A percentile compares a stretch with the other conserved stretches of the same genome.
phyloP scores from a whole-genome alignment of 2,888 invertebrate species.

The Timema podura region DNA sequence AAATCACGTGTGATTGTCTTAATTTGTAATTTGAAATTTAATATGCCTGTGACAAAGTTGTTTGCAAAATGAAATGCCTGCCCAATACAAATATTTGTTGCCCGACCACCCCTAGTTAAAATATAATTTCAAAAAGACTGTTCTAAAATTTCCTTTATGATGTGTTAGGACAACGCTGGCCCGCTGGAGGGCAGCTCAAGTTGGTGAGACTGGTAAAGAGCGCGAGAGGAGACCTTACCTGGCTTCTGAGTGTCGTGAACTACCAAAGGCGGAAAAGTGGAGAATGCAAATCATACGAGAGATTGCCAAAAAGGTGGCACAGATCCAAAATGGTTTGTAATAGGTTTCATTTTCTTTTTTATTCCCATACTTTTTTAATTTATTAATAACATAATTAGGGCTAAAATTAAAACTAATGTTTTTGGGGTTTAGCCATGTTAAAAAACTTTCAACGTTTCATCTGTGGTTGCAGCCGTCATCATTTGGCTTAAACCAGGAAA shows the following conservation, averaged over 20 bases:
- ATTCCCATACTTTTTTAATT: too few species aligned
- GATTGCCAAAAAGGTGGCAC: conserved; percentile 96
- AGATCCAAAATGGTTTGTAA: conserved; percentile 88
- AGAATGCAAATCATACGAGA: conserved; percentile 95
- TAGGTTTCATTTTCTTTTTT: too few species aligned
- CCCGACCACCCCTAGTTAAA: neutral
- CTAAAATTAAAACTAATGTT: too few species aligned
- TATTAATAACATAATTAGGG: too few species aligned
- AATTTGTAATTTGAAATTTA: neutral
- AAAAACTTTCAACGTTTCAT: too few species aligned
- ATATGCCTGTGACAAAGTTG: neutral
- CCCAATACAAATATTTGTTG: too few species aligned
- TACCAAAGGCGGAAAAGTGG: conserved; percentile 94
- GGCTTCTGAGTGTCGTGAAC: conserved; percentile 90
- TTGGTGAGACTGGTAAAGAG: conserved; percentile 74
- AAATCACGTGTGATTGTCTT: too few species aligned
- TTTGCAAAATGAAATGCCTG: neutral
- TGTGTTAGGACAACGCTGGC: conserved; percentile 88
- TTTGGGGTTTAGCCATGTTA: too few species aligned
- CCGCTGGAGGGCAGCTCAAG: conserved; percentile 95
- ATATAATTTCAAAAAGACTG: neutral
- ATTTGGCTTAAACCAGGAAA: too few species aligned
- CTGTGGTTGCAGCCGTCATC: too few species aligned
- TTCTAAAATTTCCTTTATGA: conserved; percentile 14
- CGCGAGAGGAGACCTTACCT: conserved; percentile 87